These are phyloP conservation scores for Ochlodes sylvanus DNA, from an alignment of 2,888 invertebrate species.

Conservation along the genomic window DNA sequence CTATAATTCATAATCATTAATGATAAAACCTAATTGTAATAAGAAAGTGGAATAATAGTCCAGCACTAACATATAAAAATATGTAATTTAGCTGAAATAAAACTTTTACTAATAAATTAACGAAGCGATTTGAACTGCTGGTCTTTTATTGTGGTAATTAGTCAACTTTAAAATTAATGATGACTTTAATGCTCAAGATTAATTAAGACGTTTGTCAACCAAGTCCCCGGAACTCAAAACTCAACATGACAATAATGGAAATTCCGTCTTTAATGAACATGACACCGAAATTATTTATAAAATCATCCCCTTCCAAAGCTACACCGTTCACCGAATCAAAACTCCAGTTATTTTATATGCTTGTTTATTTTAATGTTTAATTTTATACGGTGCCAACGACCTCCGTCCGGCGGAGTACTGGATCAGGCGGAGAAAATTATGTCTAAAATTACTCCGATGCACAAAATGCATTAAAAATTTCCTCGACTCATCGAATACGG, in stretches of 20 bases:
- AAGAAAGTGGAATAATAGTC: background rate
- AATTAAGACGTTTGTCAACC: constrained; percentile 28
- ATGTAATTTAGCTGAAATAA: no score
- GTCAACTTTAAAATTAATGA: no score
- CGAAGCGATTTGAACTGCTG: no score
- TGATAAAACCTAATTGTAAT: no score
- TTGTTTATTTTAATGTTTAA: constrained; percentile 82
- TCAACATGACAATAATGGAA: constrained; percentile 19
- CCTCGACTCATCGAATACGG: constrained; percentile 42
- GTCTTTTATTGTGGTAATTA: no score
- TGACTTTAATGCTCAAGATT: background rate
- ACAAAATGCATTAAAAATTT: constrained; percentile 53
- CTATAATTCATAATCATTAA: no score
- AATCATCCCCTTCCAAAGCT: constrained; percentile 56
- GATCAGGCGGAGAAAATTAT: constrained; percentile 51
- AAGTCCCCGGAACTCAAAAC: background rate
- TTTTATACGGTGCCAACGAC: constrained; percentile 80
- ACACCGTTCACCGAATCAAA: constrained; percentile 62
- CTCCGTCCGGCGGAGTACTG: constrained; percentile 47
- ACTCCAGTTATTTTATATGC: constrained; percentile 72
- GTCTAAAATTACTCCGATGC: constrained; percentile 52
- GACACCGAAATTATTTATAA: constrained; percentile 51
- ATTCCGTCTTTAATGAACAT: constrained; percentile 34
- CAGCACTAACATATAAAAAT: no score
- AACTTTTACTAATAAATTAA: no score